These are phyloP conservation scores for Odiellus spinosus DNA, from an alignment of 2,888 invertebrate genomes.

Conservation along the genomic window DNA sequence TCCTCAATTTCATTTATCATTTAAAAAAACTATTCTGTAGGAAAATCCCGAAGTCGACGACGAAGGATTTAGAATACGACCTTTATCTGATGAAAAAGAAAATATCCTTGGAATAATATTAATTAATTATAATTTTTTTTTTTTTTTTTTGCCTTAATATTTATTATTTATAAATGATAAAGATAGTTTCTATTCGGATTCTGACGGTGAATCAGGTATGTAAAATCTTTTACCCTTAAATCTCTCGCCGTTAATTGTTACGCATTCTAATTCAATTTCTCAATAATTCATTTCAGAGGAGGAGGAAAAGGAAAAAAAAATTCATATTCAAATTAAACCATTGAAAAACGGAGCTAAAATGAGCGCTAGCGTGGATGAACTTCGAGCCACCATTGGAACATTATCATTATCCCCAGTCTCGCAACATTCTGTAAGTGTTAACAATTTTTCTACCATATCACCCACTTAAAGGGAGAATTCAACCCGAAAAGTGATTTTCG, in stretches of 20 bases:
- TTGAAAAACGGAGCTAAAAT: slow-evolving; percentile 68
- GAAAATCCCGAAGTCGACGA: slow-evolving; percentile 38
- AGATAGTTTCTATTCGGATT: slow-evolving; percentile 73
- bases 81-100: slow-evolving; percentile 37
- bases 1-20: no score
- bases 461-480: no score
- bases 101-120: slow-evolving; percentile 31
- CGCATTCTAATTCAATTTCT: slow-evolving; percentile 4
- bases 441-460: no score
- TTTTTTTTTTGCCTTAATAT: neutral
- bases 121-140: neutral
- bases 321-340: slow-evolving; percentile 89
- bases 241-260: neutral
- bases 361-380: slow-evolving; percentile 87
- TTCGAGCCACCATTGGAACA: slow-evolving; percentile 79
- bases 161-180: slow-evolving; percentile 43
- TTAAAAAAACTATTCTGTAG: slow-evolving; percentile 4
- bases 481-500: no score
- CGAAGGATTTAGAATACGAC: slow-evolving; percentile 19
- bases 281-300: slow-evolving; percentile 29
- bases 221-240: neutral
- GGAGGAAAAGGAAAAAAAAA: slow-evolving; percentile 71
- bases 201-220: slow-evolving; percentile 66
- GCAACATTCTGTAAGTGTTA: slow-evolving; percentile 33
- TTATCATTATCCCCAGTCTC: slow-evolving; percentile 42